Conservation (phyloP, 2,113 vertebrate species). For the Psilopogon haemacephalus region DNA sequence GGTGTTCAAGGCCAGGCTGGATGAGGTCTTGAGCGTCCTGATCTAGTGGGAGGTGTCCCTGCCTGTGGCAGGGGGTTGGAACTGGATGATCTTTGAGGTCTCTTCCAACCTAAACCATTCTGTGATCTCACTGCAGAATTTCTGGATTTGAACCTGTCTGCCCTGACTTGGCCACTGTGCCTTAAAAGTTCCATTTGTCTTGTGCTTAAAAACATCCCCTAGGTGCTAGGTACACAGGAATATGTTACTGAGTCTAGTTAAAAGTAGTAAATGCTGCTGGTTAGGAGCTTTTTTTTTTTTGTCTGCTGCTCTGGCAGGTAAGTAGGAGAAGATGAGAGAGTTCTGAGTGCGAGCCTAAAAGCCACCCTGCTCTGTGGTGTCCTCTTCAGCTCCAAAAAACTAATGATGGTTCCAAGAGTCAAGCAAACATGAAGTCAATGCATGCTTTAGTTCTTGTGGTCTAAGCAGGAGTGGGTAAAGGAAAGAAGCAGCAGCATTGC, state of each 20-base stretch:
- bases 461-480: background rate
- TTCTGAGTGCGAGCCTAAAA: background rate
- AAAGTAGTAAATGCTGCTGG: background rate
- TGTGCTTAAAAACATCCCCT: background rate
- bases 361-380: background rate
- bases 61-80: no score
- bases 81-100: no score
- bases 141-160: conserved; percentile 20
- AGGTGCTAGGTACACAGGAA: background rate
- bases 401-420: background rate
- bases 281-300: background rate
- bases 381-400: background rate
- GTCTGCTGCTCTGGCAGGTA: background rate
- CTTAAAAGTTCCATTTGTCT: conserved; percentile 21
- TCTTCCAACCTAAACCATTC: no score
- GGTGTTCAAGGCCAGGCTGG: no score
- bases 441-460: background rate
- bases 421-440: background rate
- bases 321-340: background rate
- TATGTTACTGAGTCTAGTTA: background rate
- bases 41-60: no score
- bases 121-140: background rate
- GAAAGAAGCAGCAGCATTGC: background rate
- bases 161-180: conserved; percentile 7
- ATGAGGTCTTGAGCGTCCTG: no score